A percentile compares a stretch with the other conserved stretches of the same genome.
Conservation (phyloP, 1,140 invertebrate genomes). For the Muscidifurax raptorellus region DNA sequence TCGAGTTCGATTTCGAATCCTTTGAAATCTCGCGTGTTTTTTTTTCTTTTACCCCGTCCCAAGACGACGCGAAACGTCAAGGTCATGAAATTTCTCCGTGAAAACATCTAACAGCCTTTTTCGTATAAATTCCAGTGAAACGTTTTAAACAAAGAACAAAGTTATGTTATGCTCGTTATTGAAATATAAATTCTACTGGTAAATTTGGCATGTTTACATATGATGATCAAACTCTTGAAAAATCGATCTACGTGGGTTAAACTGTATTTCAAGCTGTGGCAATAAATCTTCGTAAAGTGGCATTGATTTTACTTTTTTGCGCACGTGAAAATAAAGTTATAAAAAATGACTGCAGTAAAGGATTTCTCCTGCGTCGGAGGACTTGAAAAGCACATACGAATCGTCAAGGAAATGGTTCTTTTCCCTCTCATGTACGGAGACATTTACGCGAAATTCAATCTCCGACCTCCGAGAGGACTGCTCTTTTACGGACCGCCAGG, state of each 20-base stretch:
- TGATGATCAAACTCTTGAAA: background rate
- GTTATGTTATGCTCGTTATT: background rate
- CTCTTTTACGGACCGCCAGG: slow-evolving; percentile 87
- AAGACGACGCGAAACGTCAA: slow-evolving; percentile 56
- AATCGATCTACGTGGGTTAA: background rate
- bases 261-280: background rate
- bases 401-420: slow-evolving; percentile 84
- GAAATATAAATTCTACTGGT: background rate
- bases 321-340: background rate
- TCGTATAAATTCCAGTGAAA: slow-evolving; percentile 53
- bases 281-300: background rate
- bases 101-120: slow-evolving; percentile 39
- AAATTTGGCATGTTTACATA: background rate
- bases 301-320: background rate
- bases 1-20: background rate
- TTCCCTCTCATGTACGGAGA: slow-evolving; percentile 84
- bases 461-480: slow-evolving; percentile 83
- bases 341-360: slow-evolving; percentile 50
- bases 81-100: slow-evolving; percentile 64
- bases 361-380: slow-evolving; percentile 81
- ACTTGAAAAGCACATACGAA: slow-evolving; percentile 80
- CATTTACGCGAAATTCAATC: slow-evolving; percentile 81
- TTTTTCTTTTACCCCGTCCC: background rate
- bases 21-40: background rate
- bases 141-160: slow-evolving; percentile 1